These are phyloP conservation scores for Mastomys natalensis DNA, from an alignment of 2,113 vertebrate species.

Conservation along the genomic window DNA sequence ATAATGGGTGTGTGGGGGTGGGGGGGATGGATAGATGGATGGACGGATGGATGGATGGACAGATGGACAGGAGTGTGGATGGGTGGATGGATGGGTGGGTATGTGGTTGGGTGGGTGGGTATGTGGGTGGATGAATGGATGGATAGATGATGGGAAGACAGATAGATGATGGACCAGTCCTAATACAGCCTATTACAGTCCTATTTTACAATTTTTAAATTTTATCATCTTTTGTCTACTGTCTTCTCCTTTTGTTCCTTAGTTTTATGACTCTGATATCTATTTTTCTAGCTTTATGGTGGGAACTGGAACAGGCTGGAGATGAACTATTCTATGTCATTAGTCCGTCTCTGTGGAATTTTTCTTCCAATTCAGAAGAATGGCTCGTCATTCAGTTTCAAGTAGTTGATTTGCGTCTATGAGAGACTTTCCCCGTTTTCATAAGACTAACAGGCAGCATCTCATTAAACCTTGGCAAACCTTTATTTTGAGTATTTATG, in stretches of 20 bases:
- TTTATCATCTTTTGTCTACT: neutral
- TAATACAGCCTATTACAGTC: neutral
- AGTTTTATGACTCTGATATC: neutral
- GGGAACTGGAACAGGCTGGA: neutral
- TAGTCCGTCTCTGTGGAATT: neutral
- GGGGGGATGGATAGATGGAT: neutral
- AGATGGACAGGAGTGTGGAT: neutral
- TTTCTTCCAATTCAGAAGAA: neutral
- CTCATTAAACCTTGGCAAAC: neutral
- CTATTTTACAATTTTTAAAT: neutral
- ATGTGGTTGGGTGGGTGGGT: no score
- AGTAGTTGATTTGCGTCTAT: neutral
- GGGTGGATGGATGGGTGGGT: neutral
- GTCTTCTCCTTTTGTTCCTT: neutral
- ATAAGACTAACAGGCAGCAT: neutral
- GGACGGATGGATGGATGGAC: neutral
- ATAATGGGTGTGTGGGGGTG: no score
- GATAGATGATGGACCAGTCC: neutral
- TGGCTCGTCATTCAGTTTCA: neutral
- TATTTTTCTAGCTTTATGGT: neutral
- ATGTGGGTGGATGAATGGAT: neutral
- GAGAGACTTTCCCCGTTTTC: neutral
- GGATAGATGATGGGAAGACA: neutral
- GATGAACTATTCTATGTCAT: neutral
- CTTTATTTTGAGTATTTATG: neutral